These are phyloP conservation scores for Empidonax alnorum DNA, from an alignment of 2,113 vertebrate genomes.

Conservation along the genomic window DNA sequence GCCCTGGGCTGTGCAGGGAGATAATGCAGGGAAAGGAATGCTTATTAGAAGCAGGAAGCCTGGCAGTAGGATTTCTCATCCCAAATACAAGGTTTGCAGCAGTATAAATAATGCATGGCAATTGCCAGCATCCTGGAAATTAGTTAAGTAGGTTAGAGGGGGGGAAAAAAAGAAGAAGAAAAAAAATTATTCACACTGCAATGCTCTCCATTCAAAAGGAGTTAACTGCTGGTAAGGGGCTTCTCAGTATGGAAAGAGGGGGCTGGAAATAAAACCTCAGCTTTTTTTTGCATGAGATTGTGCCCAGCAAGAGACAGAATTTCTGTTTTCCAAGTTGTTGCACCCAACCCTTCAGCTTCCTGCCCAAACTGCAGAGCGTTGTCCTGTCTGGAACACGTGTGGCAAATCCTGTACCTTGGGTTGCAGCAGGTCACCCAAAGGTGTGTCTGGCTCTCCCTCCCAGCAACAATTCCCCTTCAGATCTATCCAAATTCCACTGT, in stretches of 20 bases:
- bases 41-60: conserved; percentile 52
- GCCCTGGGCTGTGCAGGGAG: conserved; percentile 31
- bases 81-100: conserved; percentile 36
- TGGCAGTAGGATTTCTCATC: conserved; percentile 43
- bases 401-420: neutral
- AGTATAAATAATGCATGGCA: conserved; percentile 58
- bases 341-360: neutral
- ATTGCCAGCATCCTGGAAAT: conserved; percentile 56
- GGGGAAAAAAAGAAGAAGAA: fast-evolving
- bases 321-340: neutral
- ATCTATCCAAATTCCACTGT: conserved; percentile 8
- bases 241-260: neutral
- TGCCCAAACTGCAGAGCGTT: neutral
- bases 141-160: conserved; percentile 32
- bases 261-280: neutral
- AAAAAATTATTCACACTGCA: neutral
- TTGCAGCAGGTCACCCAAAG: neutral
- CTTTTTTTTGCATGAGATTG: neutral
- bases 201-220: neutral
- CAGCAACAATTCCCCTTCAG: neutral
- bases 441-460: neutral
- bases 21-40: conserved; percentile 47
- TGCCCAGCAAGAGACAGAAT: neutral
- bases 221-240: neutral
- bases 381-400: fast-evolving